A percentile compares a stretch with the other conserved stretches of the same genome.
These are phyloP conservation scores for Cheiracanthium punctorium DNA, from an alignment of 2,888 invertebrate genomes.

Conservation along the genomic window DNA sequence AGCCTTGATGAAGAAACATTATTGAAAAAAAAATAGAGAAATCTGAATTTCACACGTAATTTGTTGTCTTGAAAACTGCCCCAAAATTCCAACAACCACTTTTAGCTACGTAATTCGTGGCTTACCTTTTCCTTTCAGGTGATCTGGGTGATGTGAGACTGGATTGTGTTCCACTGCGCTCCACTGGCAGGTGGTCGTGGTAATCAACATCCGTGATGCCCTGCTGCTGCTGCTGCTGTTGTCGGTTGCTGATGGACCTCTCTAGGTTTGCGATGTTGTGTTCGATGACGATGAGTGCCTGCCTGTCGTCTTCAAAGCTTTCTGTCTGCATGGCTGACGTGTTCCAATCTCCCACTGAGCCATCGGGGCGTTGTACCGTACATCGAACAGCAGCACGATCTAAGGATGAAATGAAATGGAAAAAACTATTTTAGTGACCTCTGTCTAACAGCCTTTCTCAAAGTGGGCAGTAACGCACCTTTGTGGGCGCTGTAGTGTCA, in stretches of 20 bases:
- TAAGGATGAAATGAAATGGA: too few species aligned
- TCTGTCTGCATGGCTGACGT: conserved; percentile 75
- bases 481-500: too few species aligned
- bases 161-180: conserved; percentile 42
- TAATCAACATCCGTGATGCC: conserved; percentile 11
- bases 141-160: conserved; percentile 67
- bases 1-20: too few species aligned
- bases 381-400: conserved; percentile 83
- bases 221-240: conserved; percentile 44
- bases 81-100: too few species aligned
- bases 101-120: too few species aligned
- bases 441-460: too few species aligned
- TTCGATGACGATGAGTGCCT: conserved; percentile 84
- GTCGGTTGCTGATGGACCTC: conserved; percentile 72
- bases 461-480: too few species aligned
- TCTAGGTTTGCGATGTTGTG: conserved; percentile 86
- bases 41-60: too few species aligned
- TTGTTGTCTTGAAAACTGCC: too few species aligned
- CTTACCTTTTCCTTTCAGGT: conserved; percentile 69
- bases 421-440: too few species aligned
- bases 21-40: too few species aligned
- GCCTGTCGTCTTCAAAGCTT: conserved; percentile 77
- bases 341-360: conserved; percentile 76
- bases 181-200: conserved; percentile 1
- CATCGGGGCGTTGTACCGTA: conserved; percentile 79